Conservation (phyloP, 2,888 invertebrate species). For the Vanessa cardui region DNA sequence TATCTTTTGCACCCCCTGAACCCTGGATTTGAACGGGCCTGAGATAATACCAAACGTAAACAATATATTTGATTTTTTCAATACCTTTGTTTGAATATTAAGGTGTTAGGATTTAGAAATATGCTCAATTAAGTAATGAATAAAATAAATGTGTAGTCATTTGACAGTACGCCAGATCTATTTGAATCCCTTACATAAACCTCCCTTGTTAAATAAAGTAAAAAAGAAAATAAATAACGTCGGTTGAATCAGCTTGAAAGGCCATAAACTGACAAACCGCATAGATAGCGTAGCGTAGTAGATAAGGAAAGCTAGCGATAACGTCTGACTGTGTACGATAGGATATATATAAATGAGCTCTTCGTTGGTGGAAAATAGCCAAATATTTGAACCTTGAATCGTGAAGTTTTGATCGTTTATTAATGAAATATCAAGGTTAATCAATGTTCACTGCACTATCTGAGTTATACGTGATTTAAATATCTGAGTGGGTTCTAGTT, state of each 20-base stretch:
- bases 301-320: background rate
- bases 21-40: no score
- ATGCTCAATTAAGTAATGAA: background rate
- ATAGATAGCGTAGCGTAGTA: no score
- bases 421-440: background rate
- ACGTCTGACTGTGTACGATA: background rate
- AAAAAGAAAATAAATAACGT: background rate
- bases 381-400: constrained; percentile 1
- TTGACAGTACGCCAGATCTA: no score
- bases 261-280: background rate
- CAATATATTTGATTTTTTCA: no score
- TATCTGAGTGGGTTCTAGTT: background rate
- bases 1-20: no score
- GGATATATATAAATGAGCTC: background rate
- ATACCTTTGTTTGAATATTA: no score
- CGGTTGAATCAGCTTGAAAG: background rate
- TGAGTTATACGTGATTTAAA: background rate
- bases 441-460: background rate
- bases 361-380: background rate
- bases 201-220: no score
- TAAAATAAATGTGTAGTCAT: no score
- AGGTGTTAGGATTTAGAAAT: no score
- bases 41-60: no score
- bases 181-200: no score
- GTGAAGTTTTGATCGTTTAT: background rate